phyloP scores from a whole-genome alignment of 2,797 vertebrate genomes.

The Poeciliopsis presidionis region DNA sequence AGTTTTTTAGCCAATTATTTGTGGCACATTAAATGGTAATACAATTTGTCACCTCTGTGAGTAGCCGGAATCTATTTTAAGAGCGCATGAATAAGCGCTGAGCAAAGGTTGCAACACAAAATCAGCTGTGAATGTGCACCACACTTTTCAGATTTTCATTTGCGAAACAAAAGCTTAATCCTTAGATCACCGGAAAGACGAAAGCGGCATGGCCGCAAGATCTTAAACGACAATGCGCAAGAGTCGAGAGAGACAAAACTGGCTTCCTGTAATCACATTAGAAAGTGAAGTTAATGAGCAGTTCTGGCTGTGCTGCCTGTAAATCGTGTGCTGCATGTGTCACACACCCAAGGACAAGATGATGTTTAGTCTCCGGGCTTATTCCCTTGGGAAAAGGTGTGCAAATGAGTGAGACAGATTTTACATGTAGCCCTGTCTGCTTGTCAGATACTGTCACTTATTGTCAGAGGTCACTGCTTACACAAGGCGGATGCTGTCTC shows the following conservation, averaged over 20 bases:
- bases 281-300: constrained; percentile 5
- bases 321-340: constrained; percentile 26
- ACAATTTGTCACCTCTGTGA: neutral
- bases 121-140: neutral
- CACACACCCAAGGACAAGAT: constrained; percentile 38
- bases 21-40: neutral
- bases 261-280: neutral
- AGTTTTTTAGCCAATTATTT: neutral
- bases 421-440: constrained; percentile 73
- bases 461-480: constrained; percentile 76
- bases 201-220: constrained; percentile 22
- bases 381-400: constrained; percentile 63
- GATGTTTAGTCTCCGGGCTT: constrained; percentile 43
- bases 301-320: constrained; percentile 13
- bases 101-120: neutral
- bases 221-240: constrained; percentile 7
- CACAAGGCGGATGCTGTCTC: constrained; percentile 68
- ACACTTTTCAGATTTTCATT: neutral
- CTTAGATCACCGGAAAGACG: constrained; percentile 6
- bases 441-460: constrained; percentile 79
- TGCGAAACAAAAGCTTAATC: too few relatives aligned
- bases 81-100: neutral
- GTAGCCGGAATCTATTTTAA: neutral
- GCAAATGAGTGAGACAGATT: constrained; percentile 78
- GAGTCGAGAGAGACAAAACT: neutral